Percentiles rank a stretch among this genome's conserved stretches.
Conservation (phyloP, 2,797 vertebrate genomes). For the Scarus forsteni region DNA sequence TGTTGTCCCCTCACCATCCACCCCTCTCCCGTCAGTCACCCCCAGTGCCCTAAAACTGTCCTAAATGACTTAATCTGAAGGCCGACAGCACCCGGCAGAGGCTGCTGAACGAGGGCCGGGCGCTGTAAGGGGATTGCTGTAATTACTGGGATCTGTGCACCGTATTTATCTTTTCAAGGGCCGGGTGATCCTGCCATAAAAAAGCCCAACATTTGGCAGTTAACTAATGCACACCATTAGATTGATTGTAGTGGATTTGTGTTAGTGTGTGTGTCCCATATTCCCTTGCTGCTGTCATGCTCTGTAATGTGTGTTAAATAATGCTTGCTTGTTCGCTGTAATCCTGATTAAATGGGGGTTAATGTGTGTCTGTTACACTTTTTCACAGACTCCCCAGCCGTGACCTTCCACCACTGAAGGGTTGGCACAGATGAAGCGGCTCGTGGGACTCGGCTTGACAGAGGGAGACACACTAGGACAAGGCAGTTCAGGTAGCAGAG, state of each 20-base stretch:
- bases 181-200: slow-evolving; percentile 84
- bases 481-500: slow-evolving; percentile 41
- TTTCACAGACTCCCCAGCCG: slow-evolving; percentile 63
- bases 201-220: slow-evolving; percentile 89
- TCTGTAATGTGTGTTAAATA: slow-evolving; percentile 86
- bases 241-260: slow-evolving; percentile 89
- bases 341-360: slow-evolving; percentile 87
- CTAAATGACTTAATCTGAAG: slow-evolving; percentile 81
- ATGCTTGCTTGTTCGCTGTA: slow-evolving; percentile 82
- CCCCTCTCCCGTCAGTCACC: slow-evolving; percentile 56
- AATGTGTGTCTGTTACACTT: slow-evolving; percentile 81
- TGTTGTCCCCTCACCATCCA: slow-evolving; percentile 43
- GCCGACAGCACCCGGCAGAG: slow-evolving; percentile 69
- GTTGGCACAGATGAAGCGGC: slow-evolving; percentile 64
- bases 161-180: slow-evolving; percentile 89
- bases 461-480: slow-evolving; percentile 18
- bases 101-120: slow-evolving; percentile 68
- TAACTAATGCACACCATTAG: slow-evolving; percentile 94
- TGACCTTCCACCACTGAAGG: slow-evolving; percentile 69
- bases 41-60: slow-evolving; percentile 73
- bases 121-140: slow-evolving; percentile 84
- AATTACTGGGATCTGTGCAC: slow-evolving; percentile 89
- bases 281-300: slow-evolving; percentile 70
- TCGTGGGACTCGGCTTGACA: slow-evolving; percentile 49
- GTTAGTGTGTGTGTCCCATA: slow-evolving; percentile 64